Conservation (phyloP, 2,888 invertebrate genomes). For the Dilophus febrilis region DNA sequence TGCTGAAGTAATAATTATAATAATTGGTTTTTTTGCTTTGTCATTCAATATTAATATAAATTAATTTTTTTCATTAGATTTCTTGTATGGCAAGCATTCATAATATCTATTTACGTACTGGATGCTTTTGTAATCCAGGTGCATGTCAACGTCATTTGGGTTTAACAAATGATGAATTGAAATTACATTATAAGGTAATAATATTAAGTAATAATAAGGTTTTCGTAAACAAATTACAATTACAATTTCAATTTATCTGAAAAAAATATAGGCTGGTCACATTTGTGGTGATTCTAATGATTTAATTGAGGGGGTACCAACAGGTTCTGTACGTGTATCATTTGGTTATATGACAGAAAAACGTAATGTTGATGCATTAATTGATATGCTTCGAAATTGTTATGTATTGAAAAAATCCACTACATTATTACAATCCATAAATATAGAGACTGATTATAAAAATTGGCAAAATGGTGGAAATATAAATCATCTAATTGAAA, state of each 20-base stretch:
- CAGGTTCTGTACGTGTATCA: conserved; percentile 81
- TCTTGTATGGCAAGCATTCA: conserved; percentile 76
- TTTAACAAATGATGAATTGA: conserved; percentile 49
- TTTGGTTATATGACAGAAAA: conserved; percentile 79
- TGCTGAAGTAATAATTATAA: conserved; percentile 76
- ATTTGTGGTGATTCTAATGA: conserved; percentile 82
- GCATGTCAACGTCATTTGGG: conserved; percentile 71
- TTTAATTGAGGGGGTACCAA: conserved; percentile 69
- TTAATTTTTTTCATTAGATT: conserved; percentile 39
- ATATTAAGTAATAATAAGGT: too few species aligned
- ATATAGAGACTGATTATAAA: neutral
- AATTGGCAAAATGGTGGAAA: neutral
- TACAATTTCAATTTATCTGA: too few species aligned
- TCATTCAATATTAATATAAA: conserved; percentile 1
- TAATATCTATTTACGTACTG: conserved; percentile 73
- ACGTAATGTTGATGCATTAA: conserved; percentile 50
- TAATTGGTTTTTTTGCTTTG: conserved; percentile 10
- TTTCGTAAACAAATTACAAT: too few species aligned
- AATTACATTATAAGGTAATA: conserved; percentile 51
- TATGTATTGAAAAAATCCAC: conserved; percentile 35
- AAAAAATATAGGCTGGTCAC: conserved; percentile 76
- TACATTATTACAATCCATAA: conserved; percentile 10
- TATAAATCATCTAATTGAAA: neutral
- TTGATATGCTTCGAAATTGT: conserved; percentile 57
- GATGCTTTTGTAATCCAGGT: conserved; percentile 94